Evolutionary conservation across 1,140 invertebrate genomes (phyloP).

Genomic region (Calephelis nemesis): DNA sequence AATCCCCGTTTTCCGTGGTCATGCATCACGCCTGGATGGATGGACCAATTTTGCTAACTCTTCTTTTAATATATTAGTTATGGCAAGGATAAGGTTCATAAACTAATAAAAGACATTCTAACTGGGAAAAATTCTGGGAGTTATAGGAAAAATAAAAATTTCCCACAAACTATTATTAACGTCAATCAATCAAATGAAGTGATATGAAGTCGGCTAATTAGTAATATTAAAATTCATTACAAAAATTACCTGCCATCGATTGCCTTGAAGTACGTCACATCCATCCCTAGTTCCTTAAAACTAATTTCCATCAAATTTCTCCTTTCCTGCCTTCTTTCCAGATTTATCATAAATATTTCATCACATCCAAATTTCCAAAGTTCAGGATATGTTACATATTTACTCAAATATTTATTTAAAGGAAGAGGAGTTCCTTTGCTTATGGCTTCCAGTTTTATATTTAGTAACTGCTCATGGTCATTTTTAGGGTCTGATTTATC

Average conservation of each 20-base stretch:
- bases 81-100: no score
- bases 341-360: constrained; percentile 95
- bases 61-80: no score
- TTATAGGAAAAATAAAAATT: no score
- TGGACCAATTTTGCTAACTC: no score
- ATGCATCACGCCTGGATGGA: no score
- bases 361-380: constrained; percentile 85
- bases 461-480: constrained; percentile 87
- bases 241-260: constrained; percentile 91
- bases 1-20: no score
- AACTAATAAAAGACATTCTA: no score
- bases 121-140: no score
- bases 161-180: no score
- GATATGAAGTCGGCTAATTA: constrained; percentile 22
- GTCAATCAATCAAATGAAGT: no score
- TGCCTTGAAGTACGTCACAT: constrained; percentile 87
- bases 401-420: constrained; percentile 54
- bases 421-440: constrained; percentile 56
- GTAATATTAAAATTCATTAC: constrained; percentile 29
- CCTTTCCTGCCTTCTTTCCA: constrained; percentile 89
- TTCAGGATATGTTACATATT: constrained; percentile 77
- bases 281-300: constrained; percentile 90
- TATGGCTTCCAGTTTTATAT: constrained; percentile 83
- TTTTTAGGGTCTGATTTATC: constrained; percentile 81
- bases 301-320: constrained; percentile 87